phyloP scores from a whole-genome alignment of 1,140 invertebrate genomes.

The Drosophila kanapiae region DNA sequence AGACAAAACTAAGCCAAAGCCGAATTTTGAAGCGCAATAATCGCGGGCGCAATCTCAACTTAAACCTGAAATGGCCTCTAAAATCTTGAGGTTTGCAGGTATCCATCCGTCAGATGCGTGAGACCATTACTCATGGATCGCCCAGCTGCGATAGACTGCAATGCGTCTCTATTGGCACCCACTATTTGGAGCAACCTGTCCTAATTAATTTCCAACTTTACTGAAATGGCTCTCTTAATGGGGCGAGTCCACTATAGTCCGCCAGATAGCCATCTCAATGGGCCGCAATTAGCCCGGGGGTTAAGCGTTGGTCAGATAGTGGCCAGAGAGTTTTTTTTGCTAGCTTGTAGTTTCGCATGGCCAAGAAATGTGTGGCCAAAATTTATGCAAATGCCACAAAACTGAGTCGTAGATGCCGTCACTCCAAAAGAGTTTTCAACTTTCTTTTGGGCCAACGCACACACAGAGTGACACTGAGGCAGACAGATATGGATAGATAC shows the following conservation, averaged over 20 bases:
- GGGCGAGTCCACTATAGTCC: slow-evolving; percentile 37
- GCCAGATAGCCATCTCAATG: slow-evolving; percentile 59
- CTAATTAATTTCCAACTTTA: slow-evolving; percentile 77
- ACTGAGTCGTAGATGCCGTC: slow-evolving; percentile 31
- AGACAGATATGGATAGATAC: slow-evolving; percentile 34
- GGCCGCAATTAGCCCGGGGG: slow-evolving; percentile 52
- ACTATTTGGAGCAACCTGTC: slow-evolving; percentile 64
- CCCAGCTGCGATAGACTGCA: slow-evolving; percentile 17
- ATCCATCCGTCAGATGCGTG: slow-evolving; percentile 30
- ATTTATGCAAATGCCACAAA: slow-evolving; percentile 71
- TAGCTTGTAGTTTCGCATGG: slow-evolving; percentile 61
- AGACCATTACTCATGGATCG: slow-evolving; percentile 43
- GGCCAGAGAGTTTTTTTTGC: neutral
- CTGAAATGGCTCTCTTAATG: slow-evolving; percentile 72
- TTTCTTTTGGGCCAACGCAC: slow-evolving; percentile 62
- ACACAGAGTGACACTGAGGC: slow-evolving; percentile 15
- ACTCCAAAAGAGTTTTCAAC: slow-evolving; percentile 58
- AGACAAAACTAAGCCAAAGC: slow-evolving; percentile 27
- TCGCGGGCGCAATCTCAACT: slow-evolving; percentile 62
- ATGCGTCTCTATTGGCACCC: slow-evolving; percentile 58
- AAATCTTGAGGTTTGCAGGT: slow-evolving; percentile 7
- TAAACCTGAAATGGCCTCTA: slow-evolving; percentile 55
- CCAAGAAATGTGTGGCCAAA: slow-evolving; percentile 75
- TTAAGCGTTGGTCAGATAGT: slow-evolving; percentile 9
- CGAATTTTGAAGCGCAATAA: slow-evolving; percentile 49